Base-by-base conservation (phyloP, 2,888 invertebrate species). In the Allygus modestus region DNA sequence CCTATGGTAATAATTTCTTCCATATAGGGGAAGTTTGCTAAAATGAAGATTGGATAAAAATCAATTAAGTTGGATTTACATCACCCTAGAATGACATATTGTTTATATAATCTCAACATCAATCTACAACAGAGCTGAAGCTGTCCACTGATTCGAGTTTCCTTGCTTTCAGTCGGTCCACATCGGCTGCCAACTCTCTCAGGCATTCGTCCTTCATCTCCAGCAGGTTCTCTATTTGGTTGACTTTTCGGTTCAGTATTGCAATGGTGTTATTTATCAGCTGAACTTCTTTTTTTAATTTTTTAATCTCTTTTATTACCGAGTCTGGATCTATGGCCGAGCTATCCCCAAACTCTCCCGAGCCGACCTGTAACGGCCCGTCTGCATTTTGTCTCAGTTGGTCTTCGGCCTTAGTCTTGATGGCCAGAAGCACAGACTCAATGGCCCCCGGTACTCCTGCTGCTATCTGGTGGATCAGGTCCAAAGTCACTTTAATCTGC, bases 391-490 rank as follows among this genome's bases (percentile, higher is more conserved):
- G 11, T 31, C 33, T 71, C 77, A 51, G 46, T 20, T 51, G 46
- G 9, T 23, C 51, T 20, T 77, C 77, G 0, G 17, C 58, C 23
- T 79, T 79, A 1, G 33, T 17, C n/a, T 58, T 79, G 33, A 79
- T 20, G 11, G 79, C 79, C 1, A 79, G 28, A 28, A 79, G 79
- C 7, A 79, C 79, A 7, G 79, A 79, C 58, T 84, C 84, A 0
- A 84, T 58, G 0, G 81, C 84, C n/a, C 81, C 84, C 15, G 81
- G 84, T 7, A 58, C 69, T 0, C 82, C 75, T n/a, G 46, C 41
- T 46, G 85, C 85, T 77, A 86, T 79, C 41, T 85, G 83, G 28
- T 86, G 37, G 41, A 85, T 84, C 37, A 61, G 81, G 5, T 20
- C 61, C 12, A 54, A 31, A 15, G 84, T 69, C 23, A 85, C 73